phyloP scores from a whole-genome alignment of 2,888 invertebrate genomes.

The Fragum sueziense region DNA sequence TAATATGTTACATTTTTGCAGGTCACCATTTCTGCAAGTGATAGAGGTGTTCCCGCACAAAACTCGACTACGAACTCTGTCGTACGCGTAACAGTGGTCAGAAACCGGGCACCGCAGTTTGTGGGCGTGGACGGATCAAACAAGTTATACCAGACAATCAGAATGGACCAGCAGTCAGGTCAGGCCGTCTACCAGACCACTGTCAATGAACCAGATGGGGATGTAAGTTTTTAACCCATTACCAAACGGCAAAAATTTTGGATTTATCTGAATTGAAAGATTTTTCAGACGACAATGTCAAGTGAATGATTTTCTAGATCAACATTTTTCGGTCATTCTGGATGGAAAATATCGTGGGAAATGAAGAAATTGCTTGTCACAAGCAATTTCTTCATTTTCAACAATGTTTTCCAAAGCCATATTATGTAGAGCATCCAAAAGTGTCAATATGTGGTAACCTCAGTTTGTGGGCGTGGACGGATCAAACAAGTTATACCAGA shows the following conservation, averaged over 20 bases:
- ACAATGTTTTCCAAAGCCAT: too few relatives aligned
- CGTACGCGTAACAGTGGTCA: slow-evolving; percentile 53
- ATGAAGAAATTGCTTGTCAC: too few relatives aligned
- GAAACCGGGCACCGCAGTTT: slow-evolving; percentile 60
- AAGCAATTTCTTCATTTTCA: too few relatives aligned
- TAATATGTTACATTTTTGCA: too few relatives aligned
- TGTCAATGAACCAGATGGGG: slow-evolving; percentile 62
- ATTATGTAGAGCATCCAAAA: too few relatives aligned
- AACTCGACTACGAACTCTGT: slow-evolving; percentile 47
- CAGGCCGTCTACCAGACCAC: slow-evolving; percentile 55
- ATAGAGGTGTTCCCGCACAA: slow-evolving; percentile 66
- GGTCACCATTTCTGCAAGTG: slow-evolving; percentile 72
- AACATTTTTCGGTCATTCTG: too few relatives aligned
- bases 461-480: slow-evolving; percentile 29
- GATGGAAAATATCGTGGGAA: too few relatives aligned
- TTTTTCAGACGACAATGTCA: too few relatives aligned
- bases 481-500: neutral
- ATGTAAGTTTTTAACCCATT: slow-evolving; percentile 57
- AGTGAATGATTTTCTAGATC: too few relatives aligned
- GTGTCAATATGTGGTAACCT: too few relatives aligned
- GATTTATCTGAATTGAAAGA: too few relatives aligned
- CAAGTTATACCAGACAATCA: slow-evolving; percentile 27
- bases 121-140: neutral
- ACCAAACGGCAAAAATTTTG: neutral
- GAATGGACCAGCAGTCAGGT: slow-evolving; percentile 48